A percentile compares a stretch with the other conserved stretches of the same genome.
These are phyloP conservation scores for Melanostigma gelatinosum DNA, from an alignment of 2,113 vertebrate species.

Conservation along the genomic window DNA sequence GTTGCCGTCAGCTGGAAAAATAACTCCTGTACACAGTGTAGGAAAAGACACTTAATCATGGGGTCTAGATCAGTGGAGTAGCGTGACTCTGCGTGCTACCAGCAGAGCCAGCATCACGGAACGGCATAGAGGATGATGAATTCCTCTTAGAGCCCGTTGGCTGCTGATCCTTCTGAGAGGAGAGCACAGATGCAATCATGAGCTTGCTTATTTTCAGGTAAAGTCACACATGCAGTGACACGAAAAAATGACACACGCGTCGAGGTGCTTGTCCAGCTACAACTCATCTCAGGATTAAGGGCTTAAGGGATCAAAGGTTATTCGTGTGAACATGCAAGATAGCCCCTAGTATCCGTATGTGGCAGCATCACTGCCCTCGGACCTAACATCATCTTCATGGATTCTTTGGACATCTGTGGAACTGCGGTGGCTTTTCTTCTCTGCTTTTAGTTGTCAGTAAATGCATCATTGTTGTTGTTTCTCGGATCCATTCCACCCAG, in stretches of 20 bases:
- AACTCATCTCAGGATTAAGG: conserved; percentile 47
- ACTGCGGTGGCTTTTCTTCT: not conserved
- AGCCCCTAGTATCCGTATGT: conserved; percentile 9
- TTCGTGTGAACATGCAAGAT: conserved; percentile 12
- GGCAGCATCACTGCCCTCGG: not conserved
- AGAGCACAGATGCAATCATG: conserved; percentile 46
- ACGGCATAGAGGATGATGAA: conserved; percentile 22
- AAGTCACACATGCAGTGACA: conserved; percentile 16
- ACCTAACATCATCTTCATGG: conserved; percentile 4
- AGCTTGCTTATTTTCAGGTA: conserved; percentile 34
- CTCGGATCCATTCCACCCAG: conserved; percentile 31
- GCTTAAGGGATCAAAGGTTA: conserved; percentile 32
- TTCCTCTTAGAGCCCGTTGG: conserved; percentile 20
- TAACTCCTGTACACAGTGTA: conserved; percentile 13
- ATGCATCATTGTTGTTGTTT: conserved; percentile 32
- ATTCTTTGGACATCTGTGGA: conserved; percentile 15
- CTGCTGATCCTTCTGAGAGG: conserved; percentile 23
- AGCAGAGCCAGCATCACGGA: conserved; percentile 13
- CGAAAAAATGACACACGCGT: conserved; percentile 14
- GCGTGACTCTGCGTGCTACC: conserved; percentile 1
- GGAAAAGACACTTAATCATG: conserved; percentile 41
- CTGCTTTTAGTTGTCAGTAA: conserved; percentile 17
- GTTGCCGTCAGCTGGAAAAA: conserved; percentile 15
- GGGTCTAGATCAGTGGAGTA: conserved; percentile 29
- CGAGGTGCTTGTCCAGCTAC: conserved; percentile 15